Evolutionary conservation across 1,140 invertebrate species (phyloP).

Genomic region (Tetranychus urticae): DNA sequence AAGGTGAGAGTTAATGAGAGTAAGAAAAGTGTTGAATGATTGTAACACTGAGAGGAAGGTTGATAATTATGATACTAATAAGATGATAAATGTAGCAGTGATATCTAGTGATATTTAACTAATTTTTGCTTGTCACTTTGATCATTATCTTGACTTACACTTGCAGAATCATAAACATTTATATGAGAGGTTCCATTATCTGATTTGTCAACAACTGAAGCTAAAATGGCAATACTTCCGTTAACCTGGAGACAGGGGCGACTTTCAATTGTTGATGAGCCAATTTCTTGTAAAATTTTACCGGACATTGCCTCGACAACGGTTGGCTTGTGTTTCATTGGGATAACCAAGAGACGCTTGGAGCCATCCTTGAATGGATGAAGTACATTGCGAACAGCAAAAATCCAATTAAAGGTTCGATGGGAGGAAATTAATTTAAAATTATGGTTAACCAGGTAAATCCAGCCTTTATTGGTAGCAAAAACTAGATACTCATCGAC

Average conservation of each 20-base stretch:
- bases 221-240: not conserved
- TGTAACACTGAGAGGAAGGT: not conserved
- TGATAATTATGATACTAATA: not conserved
- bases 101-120: not conserved
- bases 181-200: not conserved
- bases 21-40: not conserved
- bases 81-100: not conserved
- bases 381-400: not conserved
- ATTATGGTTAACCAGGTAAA: not conserved
- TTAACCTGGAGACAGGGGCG: conserved; percentile 1
- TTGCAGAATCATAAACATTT: not conserved
- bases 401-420: conserved; percentile 4
- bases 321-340: conserved; percentile 3
- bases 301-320: not conserved
- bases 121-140: not conserved
- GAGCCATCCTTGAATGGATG: not conserved
- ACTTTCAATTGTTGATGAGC: not conserved
- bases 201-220: not conserved
- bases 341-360: not conserved
- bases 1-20: not conserved
- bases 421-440: not conserved
- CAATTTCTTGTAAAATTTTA: conserved; percentile 1
- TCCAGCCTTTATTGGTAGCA: conserved; percentile 2
- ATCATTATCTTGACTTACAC: not conserved
- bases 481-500: not conserved